phyloP scores from a whole-genome alignment of 2,797 vertebrate genomes.

The Protosalanx chinensis region DNA sequence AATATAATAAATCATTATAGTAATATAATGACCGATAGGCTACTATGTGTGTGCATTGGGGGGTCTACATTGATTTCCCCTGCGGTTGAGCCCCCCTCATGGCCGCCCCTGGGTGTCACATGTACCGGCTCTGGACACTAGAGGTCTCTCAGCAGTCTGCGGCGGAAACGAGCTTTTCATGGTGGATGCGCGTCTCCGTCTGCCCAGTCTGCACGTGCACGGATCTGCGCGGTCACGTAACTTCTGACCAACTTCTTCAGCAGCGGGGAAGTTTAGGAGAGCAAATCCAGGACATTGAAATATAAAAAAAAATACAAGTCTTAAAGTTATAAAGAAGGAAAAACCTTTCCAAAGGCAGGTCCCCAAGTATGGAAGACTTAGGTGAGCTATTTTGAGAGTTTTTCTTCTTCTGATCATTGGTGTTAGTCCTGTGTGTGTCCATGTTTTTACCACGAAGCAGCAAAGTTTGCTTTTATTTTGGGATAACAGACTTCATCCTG shows the following conservation, averaged over 20 bases:
- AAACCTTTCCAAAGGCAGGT: slow-evolving; percentile 21
- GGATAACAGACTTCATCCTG: background rate
- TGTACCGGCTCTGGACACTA: slow-evolving; percentile 35
- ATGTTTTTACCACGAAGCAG: slow-evolving; percentile 32
- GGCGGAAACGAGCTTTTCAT: background rate
- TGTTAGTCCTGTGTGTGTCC: slow-evolving; percentile 24
- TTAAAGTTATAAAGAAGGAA: background rate
- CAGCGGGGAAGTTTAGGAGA: slow-evolving; percentile 46
- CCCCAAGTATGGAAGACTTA: slow-evolving; percentile 71
- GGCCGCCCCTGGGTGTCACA: too few species aligned
- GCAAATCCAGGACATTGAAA: slow-evolving; percentile 33
- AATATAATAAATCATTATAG: too few species aligned
- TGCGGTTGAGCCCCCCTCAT: too few species aligned
- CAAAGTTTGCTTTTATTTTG: slow-evolving; percentile 15
- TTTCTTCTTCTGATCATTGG: background rate
- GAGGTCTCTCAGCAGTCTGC: slow-evolving; percentile 37
- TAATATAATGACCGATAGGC: too few species aligned
- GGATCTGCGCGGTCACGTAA: slow-evolving; percentile 51
- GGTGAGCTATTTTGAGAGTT: slow-evolving; percentile 55
- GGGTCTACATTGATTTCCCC: too few species aligned
- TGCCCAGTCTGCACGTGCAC: slow-evolving; percentile 42
- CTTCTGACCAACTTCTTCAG: slow-evolving; percentile 43
- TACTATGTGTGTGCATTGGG: too few species aligned
- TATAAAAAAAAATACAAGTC: background rate
- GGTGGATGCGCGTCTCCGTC: slow-evolving; percentile 38